phyloP scores from a whole-genome alignment of 2,888 invertebrate genomes.

The Cyrtodaria siliqua region DNA sequence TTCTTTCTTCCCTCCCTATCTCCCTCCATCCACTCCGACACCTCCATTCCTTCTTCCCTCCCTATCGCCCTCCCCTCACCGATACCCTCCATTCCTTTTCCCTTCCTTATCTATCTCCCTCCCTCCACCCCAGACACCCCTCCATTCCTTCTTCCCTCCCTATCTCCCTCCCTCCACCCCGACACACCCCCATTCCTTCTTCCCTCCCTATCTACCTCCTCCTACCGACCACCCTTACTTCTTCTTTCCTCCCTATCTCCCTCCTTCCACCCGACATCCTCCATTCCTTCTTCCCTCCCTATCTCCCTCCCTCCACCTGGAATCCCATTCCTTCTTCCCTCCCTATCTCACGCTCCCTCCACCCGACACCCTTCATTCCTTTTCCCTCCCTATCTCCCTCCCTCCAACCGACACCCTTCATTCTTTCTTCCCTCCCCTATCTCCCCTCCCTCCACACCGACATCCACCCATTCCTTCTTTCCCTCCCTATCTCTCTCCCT shows the following conservation, averaged over 20 bases:
- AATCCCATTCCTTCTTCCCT: neutral
- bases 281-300: slow-evolving; percentile 1
- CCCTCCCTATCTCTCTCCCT: too few species aligned
- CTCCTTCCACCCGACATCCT: slow-evolving; percentile 2
- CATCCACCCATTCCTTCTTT: too few species aligned
- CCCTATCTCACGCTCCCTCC: neutral
- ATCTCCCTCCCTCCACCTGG: too few species aligned
- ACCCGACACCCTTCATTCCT: too few species aligned
- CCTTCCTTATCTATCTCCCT: neutral
- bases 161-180: too few species aligned
- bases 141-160: slow-evolving; percentile 15
- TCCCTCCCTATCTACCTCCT: too few species aligned
- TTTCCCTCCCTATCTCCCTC: too few species aligned
- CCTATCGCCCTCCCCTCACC: neutral
- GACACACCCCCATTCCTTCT: too few species aligned
- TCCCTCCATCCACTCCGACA: neutral
- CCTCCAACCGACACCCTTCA: too few species aligned
- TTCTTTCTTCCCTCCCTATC: neutral
- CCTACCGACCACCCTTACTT: too few species aligned
- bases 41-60: slow-evolving; percentile 6
- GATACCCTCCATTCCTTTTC: too few species aligned
- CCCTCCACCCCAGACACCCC: slow-evolving; percentile 5
- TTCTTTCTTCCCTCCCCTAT: neutral
- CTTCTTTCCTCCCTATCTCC: too few species aligned
- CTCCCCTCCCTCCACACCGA: neutral